Evolutionary conservation across 2,113 vertebrate species (phyloP), one percentile per base, ranked within the genome.

Genomic region (Anoplopoma fimbria): DNA sequence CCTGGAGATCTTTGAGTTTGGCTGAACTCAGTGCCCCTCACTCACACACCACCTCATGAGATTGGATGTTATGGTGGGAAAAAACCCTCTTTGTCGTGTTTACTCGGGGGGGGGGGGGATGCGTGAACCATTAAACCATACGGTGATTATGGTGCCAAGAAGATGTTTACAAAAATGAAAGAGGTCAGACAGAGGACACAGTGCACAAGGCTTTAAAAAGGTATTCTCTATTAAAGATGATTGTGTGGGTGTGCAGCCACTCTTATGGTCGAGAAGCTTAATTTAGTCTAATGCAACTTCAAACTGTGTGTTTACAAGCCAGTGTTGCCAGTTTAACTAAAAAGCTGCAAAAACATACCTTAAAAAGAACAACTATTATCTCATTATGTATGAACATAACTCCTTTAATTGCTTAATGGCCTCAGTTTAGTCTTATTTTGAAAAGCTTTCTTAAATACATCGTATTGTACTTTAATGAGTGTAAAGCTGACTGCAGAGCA

Each of bases 11-110:
- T 42, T 23, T 6, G 71, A 77, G 82, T 91, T 82, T 72, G 75
- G 34, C 33, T 85, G 73, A 92, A 93, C 91, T 78, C 61, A 0
- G 3, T 68, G 71, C 23, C 58, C 75, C 42, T 14, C 53, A 14
- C 27, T 64, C 38, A 47, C 42, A 70, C 77, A 78, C 47, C 19
- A 53, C 2, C 33, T 5, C 61, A 75, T 1, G 6, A 55, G 29
- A 45, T 23, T 68, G 61, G 38, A 72, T 63, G 58, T 61, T 42
- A 70, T 25, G 33, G 65, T 78, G 29, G 68, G 27, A 71, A 86
- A 83, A 86, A 83, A 70, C 47, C 42, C 13, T 17, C 3, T 13
- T 7, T 2, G 61, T 69, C 65, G 17, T 75, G 69, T 83, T 88
- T 84, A 77, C 82, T 63, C 55, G 4, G 36, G 65, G 51, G n/a